Evolutionary conservation across 2,797 vertebrate species (phyloP).

Genomic region (Hypotaenidia philippensis): DNA sequence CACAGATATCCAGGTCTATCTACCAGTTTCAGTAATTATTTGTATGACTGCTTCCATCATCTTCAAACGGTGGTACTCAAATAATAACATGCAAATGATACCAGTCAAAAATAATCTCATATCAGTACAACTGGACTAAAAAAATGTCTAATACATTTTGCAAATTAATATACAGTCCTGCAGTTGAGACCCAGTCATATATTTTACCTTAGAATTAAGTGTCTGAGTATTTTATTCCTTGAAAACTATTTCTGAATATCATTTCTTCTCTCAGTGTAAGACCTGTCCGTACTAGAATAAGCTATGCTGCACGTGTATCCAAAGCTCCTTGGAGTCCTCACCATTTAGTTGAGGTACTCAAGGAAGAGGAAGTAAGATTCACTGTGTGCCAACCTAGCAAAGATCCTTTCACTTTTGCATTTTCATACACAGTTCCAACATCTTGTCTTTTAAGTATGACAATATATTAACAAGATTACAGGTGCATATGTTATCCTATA

Average conservation of each 20-base stretch:
- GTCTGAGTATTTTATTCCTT: not conserved
- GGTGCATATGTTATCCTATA: not conserved
- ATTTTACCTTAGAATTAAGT: not conserved
- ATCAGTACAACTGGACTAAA: not conserved
- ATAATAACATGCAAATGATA: not conserved
- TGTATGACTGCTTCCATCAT: not conserved
- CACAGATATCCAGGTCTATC: not conserved
- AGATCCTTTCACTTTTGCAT: not conserved
- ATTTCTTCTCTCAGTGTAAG: conserved; percentile 18
- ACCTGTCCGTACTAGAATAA: not conserved
- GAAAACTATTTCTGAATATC: not conserved
- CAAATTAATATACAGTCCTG: not conserved
- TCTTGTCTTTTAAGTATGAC: conserved; percentile 19
- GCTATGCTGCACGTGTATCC: not conserved
- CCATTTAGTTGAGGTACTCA: not conserved
- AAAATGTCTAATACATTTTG: not conserved
- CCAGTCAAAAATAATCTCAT: not conserved
- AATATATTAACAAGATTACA: conserved; percentile 13
- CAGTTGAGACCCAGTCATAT: not conserved
- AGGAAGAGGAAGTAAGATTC: not conserved
- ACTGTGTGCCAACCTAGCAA: not conserved
- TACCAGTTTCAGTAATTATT: not conserved
- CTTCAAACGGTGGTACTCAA: not conserved
- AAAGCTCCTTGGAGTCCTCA: not conserved
- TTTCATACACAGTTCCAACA: not conserved